A percentile compares a stretch with the other conserved stretches of the same genome.
Conservation (phyloP, 2,797 vertebrate genomes). For the Gambelia wislizenii region DNA sequence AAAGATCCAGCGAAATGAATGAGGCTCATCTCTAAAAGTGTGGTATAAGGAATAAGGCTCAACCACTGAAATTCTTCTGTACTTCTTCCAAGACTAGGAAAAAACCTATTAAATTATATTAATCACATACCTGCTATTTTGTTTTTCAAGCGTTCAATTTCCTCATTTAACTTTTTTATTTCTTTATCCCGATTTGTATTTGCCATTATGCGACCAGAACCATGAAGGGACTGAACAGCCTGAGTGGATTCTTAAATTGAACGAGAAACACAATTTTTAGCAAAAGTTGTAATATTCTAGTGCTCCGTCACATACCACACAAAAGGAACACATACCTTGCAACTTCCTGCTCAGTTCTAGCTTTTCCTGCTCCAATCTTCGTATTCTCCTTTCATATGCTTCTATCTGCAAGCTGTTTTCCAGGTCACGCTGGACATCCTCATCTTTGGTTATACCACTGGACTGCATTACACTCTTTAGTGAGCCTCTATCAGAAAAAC, state of each 20-base stretch:
- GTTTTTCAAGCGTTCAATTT: slow-evolving; percentile 93
- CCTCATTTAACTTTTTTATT: slow-evolving; percentile 94
- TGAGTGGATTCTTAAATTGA: slow-evolving; percentile 88
- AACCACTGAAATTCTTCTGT: neutral
- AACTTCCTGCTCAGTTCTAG: slow-evolving; percentile 91
- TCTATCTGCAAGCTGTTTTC: slow-evolving; percentile 88
- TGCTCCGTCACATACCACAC: neutral
- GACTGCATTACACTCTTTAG: slow-evolving; percentile 77
- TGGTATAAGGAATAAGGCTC: neutral
- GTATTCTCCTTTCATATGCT: slow-evolving; percentile 90
- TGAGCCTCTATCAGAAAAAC: slow-evolving; percentile 84
- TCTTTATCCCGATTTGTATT: slow-evolving; percentile 89
- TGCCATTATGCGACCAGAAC: slow-evolving; percentile 82
- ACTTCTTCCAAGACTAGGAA: neutral
- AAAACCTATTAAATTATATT: slow-evolving; percentile 15
- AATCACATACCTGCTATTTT: slow-evolving; percentile 88
- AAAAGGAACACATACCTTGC: slow-evolving; percentile 82
- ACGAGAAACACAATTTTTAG: slow-evolving; percentile 21
- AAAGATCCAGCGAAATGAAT: neutral
- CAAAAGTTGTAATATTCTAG: slow-evolving; percentile 1
- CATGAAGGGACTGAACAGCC: slow-evolving; percentile 85
- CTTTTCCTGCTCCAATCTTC: slow-evolving; percentile 93
- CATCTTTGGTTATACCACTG: slow-evolving; percentile 73
- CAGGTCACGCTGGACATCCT: slow-evolving; percentile 77
- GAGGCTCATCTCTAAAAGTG: neutral